Conservation (phyloP, 2,113 vertebrate species). For the Paedocypris sp. region DNA sequence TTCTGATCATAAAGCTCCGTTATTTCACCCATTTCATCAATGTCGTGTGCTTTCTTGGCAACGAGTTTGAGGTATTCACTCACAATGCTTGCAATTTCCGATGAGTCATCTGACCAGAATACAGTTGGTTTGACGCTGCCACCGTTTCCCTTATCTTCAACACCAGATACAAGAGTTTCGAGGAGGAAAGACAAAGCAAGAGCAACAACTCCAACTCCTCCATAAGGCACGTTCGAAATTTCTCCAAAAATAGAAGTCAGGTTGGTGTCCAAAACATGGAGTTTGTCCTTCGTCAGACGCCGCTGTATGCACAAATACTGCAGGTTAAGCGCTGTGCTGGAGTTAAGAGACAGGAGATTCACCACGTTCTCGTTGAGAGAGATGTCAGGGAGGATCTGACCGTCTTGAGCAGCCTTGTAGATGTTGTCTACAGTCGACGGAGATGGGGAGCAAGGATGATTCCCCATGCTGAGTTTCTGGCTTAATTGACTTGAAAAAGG, state of each 20-base stretch:
- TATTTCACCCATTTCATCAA: conserved; percentile 47
- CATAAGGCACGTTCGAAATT: conserved; percentile 35
- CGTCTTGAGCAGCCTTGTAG: conserved; percentile 48
- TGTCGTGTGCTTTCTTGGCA: conserved; percentile 40
- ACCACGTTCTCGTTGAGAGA: conserved; percentile 50
- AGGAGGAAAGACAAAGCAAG: conserved; percentile 57
- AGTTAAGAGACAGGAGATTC: conserved; percentile 57
- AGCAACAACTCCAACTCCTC: conserved; percentile 57
- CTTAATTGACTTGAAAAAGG: not conserved
- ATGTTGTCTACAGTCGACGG: conserved; percentile 48
- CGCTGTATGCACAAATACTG: conserved; percentile 44
- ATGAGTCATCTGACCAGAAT: conserved; percentile 51
- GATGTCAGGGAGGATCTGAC: conserved; percentile 53
- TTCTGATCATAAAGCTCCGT: conserved; percentile 52
- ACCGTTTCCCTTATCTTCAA: not conserved
- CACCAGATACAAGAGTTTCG: conserved; percentile 47
- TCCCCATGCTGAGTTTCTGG: conserved; percentile 27
- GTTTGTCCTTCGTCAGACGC: conserved; percentile 46
- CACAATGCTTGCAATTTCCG: conserved; percentile 46
- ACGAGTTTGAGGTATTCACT: conserved; percentile 47
- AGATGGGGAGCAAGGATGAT: conserved; percentile 42
- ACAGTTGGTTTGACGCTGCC: conserved; percentile 24
- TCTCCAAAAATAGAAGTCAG: conserved; percentile 42
- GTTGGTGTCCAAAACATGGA: conserved; percentile 32
- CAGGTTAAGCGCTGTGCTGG: conserved; percentile 43